A percentile compares a stretch with the other conserved stretches of the same genome.
phyloP scores from a whole-genome alignment of 2,113 vertebrate genomes.

The Misgurnus mizolepis region DNA sequence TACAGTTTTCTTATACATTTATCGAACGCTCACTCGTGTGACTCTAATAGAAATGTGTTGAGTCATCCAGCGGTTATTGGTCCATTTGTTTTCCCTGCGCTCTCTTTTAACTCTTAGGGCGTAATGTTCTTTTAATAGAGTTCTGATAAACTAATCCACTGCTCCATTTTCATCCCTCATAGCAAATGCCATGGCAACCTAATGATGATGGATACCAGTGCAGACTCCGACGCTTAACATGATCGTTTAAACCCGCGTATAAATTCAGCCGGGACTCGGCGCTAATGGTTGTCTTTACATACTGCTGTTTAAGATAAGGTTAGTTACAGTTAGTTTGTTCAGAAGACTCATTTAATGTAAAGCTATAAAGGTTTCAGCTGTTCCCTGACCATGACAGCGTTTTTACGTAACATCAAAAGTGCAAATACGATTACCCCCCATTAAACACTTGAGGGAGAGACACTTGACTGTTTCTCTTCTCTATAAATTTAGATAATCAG shows the following conservation, averaged over 20 bases:
- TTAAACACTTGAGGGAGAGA: not conserved
- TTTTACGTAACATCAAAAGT: slow-evolving; percentile 1
- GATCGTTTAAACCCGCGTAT: slow-evolving; percentile 5
- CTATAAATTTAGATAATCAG: slow-evolving; percentile 22
- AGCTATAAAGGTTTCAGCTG: not conserved
- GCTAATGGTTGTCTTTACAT: slow-evolving; percentile 31
- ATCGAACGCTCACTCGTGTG: not conserved
- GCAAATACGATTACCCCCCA: not conserved
- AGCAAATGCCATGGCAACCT: slow-evolving; percentile 30
- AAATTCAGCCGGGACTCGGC: slow-evolving; percentile 9
- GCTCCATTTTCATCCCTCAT: slow-evolving; percentile 30
- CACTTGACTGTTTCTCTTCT: too few species aligned
- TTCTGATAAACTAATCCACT: slow-evolving; percentile 43
- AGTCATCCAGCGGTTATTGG: slow-evolving; percentile 8
- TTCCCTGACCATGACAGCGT: not conserved
- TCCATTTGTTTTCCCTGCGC: slow-evolving; percentile 20
- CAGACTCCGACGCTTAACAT: slow-evolving; percentile 33
- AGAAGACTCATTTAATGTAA: not conserved
- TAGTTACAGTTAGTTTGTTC: slow-evolving; percentile 28
- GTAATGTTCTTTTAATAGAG: slow-evolving; percentile 54
- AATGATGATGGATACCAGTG: slow-evolving; percentile 50
- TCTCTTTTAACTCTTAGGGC: slow-evolving; percentile 33
- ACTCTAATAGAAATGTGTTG: slow-evolving; percentile 31
- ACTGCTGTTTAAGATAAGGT: slow-evolving; percentile 23
- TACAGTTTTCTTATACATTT: not conserved